Base-by-base conservation (phyloP, 2,113 vertebrate genomes). In the Stegastes partitus region DNA sequence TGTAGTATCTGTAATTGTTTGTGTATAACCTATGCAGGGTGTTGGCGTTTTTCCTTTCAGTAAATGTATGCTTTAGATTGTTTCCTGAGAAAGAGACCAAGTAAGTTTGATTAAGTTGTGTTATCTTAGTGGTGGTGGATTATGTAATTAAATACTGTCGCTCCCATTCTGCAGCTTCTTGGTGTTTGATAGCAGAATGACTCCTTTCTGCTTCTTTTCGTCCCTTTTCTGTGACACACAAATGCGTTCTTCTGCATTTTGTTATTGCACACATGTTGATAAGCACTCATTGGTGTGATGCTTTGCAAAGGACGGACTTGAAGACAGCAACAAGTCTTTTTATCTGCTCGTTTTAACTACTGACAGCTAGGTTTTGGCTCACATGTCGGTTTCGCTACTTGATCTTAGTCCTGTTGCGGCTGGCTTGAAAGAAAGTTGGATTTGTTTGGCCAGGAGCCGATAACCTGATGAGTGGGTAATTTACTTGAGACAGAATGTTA, bases 1-100 rank as follows among this genome's bases (percentile, higher is more conserved):
- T 47, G 45, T 34, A 18, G 4, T 18, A 1, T 6, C 45, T 47
- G 37, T 66, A 21, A 53, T 31, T 57, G 7, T 21, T 26, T 19
- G 31, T 55, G 49, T 74, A 19, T 63, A n/a, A 58, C 77, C 28
- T 64, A 19, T 54, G 26, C n/a, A 28, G 44, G 37, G 45, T 56
- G 25, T 57, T 73, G 68, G 51, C 39, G 2, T 4, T 23, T 69
- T 42, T 2, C 6, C 15, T 39, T 59, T 61, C 11, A 0, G 22
- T 42, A 50, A 73, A 53, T 51, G 31, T 12, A 42, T 25, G 11
- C 37, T 34, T 34, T 28, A 8, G 11, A 42, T 14, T 15, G 14
- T 42, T 4, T 6, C 47, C 47, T n/a, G 47, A n/a, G 12, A 59
- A 54, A 53, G 53, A 26, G 16, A 66, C 26, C n/a, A 12, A 42